A percentile compares a stretch with the other conserved stretches of the same genome.
These are phyloP conservation scores for Rousettus madagascariensis DNA, from an alignment of 2,797 vertebrate genomes.

Conservation along the genomic window DNA sequence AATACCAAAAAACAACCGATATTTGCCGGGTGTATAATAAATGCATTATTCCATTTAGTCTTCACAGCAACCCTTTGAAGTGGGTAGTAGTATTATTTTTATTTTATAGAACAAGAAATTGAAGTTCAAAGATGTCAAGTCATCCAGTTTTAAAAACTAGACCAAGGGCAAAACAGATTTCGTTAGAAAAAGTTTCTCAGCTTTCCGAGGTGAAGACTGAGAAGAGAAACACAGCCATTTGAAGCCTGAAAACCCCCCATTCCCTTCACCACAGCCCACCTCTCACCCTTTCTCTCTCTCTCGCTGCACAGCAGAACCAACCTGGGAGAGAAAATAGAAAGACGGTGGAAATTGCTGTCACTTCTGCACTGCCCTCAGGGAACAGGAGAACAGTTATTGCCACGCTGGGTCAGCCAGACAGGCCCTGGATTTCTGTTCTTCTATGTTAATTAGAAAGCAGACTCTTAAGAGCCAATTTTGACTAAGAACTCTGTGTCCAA, in stretches of 20 bases:
- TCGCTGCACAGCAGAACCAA: background rate
- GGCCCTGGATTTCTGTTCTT: constrained; percentile 73
- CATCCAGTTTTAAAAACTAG: constrained; percentile 11
- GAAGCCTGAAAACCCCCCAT: background rate
- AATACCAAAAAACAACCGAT: background rate
- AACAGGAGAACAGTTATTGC: constrained; percentile 53
- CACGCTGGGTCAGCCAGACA: constrained; percentile 64
- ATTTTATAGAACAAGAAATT: background rate
- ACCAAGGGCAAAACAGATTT: background rate
- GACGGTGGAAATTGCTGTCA: constrained; percentile 50
- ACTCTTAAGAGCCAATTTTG: constrained; percentile 78
- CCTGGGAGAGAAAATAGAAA: constrained; percentile 61
- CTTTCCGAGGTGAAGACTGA: background rate
- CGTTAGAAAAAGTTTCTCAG: background rate
- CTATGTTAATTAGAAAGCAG: constrained; percentile 81
- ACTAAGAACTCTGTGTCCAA: constrained; percentile 78
- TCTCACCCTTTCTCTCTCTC: background rate
- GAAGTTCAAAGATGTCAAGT: background rate
- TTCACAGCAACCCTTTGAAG: background rate
- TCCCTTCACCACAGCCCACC: background rate
- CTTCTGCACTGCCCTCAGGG: constrained; percentile 44
- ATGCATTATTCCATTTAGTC: background rate
- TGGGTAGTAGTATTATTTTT: background rate
- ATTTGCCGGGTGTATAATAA: background rate
- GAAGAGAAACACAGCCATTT: background rate